Base-by-base conservation (phyloP, 2,888 invertebrate species). In the Andrena minutula region DNA sequence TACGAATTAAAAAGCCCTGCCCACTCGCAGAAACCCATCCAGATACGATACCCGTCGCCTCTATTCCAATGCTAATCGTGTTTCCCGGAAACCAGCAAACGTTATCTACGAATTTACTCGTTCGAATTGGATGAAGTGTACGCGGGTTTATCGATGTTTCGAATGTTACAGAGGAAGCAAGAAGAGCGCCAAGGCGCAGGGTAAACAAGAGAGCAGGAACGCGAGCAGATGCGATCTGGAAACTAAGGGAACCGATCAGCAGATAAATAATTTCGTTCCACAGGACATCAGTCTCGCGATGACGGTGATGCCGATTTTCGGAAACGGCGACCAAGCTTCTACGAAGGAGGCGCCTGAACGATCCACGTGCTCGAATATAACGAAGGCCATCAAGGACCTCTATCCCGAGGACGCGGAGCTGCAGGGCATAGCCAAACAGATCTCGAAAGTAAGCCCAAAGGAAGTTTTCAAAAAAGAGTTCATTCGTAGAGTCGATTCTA, bases 361-460 rank as follows among this genome's bases (percentile, higher is more conserved):
- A 10, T 10, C 10, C 4, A 30, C 8, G 3, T 41, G 87, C 49
- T 90, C 91, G 16, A 91, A 87, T 82, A 79, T 92, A 32, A 82
- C 92, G 3, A 94, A 93, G 78, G 92, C 94, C 0, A 79, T 94
- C 6, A 89, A 88, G 5, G 86, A 90, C 72, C 88, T 93, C 58
- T 93, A 93, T 87, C 89, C 91, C 10, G 3, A 53, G 16, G 89
- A 91, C 0, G 92, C 95, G 0, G 97, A 97, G 84, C 96, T 95
- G 94, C 95, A 95, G 87, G 96, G 96, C 84, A 94, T 97, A 73
- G 96, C 96, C 0, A 96, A 97, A 66, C 90, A 95, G 4, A 94
- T 97, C 84, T 95, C 96, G 84, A 96, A 95, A 92, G 96, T 96
- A 60, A 51, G 53, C 20, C 1, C 8, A 10, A 10, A 20, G 20